phyloP scores from a whole-genome alignment of 2,113 vertebrate species.

The Halcyon malimbica region DNA sequence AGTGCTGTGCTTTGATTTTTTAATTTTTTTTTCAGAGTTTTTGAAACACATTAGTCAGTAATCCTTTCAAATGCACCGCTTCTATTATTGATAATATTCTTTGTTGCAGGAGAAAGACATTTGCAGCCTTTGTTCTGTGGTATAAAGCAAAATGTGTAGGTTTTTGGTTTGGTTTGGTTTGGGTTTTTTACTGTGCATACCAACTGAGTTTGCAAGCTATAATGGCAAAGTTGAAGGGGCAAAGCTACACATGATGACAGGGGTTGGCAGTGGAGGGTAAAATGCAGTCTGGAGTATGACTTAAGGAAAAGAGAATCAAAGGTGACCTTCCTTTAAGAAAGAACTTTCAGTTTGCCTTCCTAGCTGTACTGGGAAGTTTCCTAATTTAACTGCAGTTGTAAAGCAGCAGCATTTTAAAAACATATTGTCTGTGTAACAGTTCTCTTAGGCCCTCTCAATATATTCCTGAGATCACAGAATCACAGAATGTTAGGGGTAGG shows the following conservation, averaged over 20 bases:
- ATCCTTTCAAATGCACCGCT: not conserved
- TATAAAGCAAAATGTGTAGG: not conserved
- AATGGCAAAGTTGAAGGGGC: not conserved
- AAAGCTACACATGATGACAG: not conserved
- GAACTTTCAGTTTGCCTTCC: not conserved
- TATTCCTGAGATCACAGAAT: not conserved
- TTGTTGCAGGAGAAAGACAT: not conserved
- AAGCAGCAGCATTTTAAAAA: not conserved
- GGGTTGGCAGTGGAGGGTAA: not conserved
- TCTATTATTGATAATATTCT: not conserved
- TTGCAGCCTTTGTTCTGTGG: not conserved
- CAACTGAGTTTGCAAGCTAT: not conserved
- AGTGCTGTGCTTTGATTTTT: conserved; percentile 30
- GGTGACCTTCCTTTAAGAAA: not conserved
- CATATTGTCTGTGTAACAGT: not conserved
- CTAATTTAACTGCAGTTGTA: not conserved
- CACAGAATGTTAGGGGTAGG: too few species aligned
- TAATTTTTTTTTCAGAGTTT: not conserved
- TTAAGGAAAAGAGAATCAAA: not conserved
- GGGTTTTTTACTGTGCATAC: not conserved
- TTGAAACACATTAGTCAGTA: not conserved
- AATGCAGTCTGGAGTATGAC: not conserved
- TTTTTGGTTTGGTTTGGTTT: not conserved
- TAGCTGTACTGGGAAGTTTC: not conserved
- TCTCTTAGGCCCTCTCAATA: not conserved